Conservation (phyloP, 2,888 invertebrate genomes). For the Aromia moschata region DNA sequence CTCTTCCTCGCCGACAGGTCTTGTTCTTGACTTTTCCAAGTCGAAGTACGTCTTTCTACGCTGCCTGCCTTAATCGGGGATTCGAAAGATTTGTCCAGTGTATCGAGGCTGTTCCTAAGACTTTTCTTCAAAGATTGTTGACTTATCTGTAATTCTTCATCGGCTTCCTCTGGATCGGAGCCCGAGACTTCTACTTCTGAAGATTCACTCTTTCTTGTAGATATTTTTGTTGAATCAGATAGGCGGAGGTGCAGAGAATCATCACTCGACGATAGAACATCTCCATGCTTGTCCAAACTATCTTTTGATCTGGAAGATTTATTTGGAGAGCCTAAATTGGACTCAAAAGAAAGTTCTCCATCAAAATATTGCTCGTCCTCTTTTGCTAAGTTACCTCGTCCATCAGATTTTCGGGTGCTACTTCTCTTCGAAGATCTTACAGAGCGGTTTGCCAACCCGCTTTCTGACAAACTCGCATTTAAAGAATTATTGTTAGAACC, state of each 20-base stretch:
- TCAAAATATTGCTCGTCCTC: background rate
- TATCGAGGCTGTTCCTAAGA: background rate
- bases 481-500: background rate
- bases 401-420: no score
- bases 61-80: background rate
- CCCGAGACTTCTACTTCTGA: background rate
- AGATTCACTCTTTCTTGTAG: background rate
- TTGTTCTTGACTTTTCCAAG: no score
- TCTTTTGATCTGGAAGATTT: background rate
- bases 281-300: background rate
- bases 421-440: no score
- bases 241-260: conserved; percentile 2
- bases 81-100: background rate
- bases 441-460: no score
- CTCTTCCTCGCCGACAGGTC: background rate
- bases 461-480: background rate
- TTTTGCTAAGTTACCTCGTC: background rate
- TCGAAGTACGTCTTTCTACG: background rate
- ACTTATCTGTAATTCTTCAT: background rate
- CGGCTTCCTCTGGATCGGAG: background rate
- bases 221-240: background rate
- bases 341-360: background rate
- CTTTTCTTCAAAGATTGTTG: background rate
- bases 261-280: background rate
- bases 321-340: background rate